A percentile compares a stretch with the other conserved stretches of the same genome.
Evolutionary conservation across 2,797 vertebrate genomes (phyloP).

Genomic region (Lophius americanus): DNA sequence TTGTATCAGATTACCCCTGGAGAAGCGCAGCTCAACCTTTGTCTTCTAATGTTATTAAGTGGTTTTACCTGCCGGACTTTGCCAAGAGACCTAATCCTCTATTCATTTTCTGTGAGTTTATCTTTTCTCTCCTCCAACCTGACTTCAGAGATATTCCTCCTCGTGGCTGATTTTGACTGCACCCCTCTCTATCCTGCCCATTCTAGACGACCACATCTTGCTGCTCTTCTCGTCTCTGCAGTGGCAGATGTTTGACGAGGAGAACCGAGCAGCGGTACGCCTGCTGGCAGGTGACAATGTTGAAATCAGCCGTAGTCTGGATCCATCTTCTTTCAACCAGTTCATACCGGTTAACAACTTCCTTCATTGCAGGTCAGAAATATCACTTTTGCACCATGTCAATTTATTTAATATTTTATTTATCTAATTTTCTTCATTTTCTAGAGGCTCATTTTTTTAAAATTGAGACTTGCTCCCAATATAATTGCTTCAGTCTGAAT

Average conservation of each 20-base stretch:
- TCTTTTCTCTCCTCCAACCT: neutral
- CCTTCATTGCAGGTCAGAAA: conserved; percentile 76
- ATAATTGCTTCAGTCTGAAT: neutral
- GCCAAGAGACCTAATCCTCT: conserved; percentile 79
- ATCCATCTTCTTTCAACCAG: conserved; percentile 74
- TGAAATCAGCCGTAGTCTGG: conserved; percentile 80
- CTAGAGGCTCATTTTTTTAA: neutral
- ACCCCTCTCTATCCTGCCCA: neutral
- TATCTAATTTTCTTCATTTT: neutral
- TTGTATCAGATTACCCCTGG: conserved; percentile 82
- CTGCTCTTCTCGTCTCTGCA: conserved; percentile 84
- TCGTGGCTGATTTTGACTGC: neutral
- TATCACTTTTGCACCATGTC: neutral
- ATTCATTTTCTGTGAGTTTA: conserved; percentile 82
- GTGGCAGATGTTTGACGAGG: conserved; percentile 83
- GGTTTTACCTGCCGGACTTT: conserved; percentile 85
- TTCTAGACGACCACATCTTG: conserved; percentile 82
- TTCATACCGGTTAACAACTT: conserved; percentile 79
- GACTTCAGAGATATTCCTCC: neutral
- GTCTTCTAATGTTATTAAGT: conserved; percentile 84
- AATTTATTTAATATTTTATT: neutral
- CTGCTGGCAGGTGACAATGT: conserved; percentile 78
- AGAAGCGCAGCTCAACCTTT: conserved; percentile 73
- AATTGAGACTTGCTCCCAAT: neutral
- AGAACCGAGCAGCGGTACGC: conserved; percentile 76